Evolutionary conservation across 2,113 vertebrate genomes (phyloP), one percentile per base, ranked within the genome.

Genomic region (Mormoops blainvillei): DNA sequence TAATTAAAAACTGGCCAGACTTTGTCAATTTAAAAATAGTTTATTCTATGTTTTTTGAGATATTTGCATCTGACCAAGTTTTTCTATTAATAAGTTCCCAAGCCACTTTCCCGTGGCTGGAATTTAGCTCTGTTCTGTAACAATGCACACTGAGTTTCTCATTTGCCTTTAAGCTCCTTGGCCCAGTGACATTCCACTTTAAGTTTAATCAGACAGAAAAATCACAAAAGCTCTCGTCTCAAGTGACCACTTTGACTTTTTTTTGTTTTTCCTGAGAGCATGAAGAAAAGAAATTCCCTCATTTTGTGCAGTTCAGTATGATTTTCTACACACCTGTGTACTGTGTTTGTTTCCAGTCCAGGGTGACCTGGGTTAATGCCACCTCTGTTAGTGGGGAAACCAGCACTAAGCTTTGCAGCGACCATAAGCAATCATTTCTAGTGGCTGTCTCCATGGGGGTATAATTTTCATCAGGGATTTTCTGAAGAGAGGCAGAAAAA

Each of bases 141-240:
- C 93, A 93, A 80, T 89, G 82, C 73, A 58, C 94, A 82, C 48
- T 86, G 82, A 94, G 77, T 96, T 97, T 97, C 94, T 91, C 91
- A 93, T 97, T 92, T 97, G 45, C 88, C 54, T 70, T 36, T 92
- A 95, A 96, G 96, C 94, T 96, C 48, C 76, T 96, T 96, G 96
- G 93, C 76, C 81, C 58, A 82, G 52, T 94, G 71, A 96, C 94
- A 92, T 18, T 92, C 38, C 77, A 95, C 88, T 96, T 96, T 95
- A 95, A 81, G 36, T 96, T 98, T 94, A 97, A 96, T 98, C 97
- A 97, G 85, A 91, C 71, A 95, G 94, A 97, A 96, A 97, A 98
- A 96, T 96, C 93, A 86, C 96, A 95, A 91, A 96, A 95, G 85
- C 61, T 87, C 71, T 14, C 7, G 83, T 93, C 93, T 97, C 89